Conservation (phyloP, 1,140 invertebrate species). For the Tribolium castaneum region DNA sequence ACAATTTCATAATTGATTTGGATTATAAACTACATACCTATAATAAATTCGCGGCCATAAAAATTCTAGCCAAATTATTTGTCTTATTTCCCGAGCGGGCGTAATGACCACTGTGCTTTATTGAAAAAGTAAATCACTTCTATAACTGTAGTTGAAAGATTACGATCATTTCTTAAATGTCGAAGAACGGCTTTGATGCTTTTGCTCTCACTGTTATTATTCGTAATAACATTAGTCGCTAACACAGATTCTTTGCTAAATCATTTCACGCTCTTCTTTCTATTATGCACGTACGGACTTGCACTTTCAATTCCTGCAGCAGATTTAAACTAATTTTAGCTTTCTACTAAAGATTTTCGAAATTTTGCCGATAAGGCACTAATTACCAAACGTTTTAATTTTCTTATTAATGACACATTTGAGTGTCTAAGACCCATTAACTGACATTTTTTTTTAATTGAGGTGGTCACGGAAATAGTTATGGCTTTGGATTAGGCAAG, state of each 20-base stretch:
- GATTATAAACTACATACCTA: conserved; percentile 19
- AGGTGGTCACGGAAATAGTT: no score
- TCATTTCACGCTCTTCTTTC: background rate
- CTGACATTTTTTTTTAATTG: no score
- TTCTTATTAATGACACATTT: no score
- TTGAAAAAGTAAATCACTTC: background rate
- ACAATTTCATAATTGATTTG: conserved; percentile 35
- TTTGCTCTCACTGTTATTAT: background rate
- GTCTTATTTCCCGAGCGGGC: background rate
- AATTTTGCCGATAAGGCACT: no score
- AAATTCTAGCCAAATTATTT: conserved; percentile 6
- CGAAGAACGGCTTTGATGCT: background rate
- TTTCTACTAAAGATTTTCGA: no score
- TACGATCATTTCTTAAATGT: background rate
- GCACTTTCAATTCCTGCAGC: background rate
- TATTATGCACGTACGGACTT: background rate
- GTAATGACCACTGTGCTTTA: background rate
- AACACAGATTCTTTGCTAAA: background rate
- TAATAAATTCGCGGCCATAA: conserved; percentile 17
- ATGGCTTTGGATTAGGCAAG: no score
- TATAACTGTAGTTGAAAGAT: background rate
- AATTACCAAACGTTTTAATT: no score
- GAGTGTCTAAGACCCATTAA: no score
- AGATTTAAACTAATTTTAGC: no score
- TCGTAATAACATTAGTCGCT: background rate